Conservation (phyloP, 2,888 invertebrate genomes). For the Drosophila kokeensis region DNA sequence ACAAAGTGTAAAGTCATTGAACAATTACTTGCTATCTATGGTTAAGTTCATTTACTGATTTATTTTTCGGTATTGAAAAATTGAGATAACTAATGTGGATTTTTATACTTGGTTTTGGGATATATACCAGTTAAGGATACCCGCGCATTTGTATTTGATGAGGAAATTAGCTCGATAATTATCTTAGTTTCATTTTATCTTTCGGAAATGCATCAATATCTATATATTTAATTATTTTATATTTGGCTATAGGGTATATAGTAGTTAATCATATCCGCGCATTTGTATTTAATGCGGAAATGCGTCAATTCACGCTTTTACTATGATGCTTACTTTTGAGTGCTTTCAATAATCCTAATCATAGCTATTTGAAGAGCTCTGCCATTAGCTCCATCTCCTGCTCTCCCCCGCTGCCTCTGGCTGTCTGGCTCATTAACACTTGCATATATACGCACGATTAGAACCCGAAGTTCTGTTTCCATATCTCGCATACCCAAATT, state of each 20-base stretch:
- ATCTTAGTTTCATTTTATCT: not conserved
- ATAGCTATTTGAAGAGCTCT: not conserved
- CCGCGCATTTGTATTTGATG: not conserved
- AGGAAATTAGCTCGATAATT: not conserved
- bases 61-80: not conserved
- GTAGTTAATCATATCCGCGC: not conserved
- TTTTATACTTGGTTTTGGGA: not conserved
- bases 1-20: not conserved
- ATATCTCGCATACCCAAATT: not conserved
- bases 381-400: not conserved
- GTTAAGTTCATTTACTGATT: not conserved
- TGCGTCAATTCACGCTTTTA: constrained; percentile 10
- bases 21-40: not conserved
- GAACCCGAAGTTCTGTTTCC: not conserved
- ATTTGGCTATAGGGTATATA: not conserved
- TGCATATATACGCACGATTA: not conserved
- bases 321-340: not conserved
- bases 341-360: constrained; percentile 14
- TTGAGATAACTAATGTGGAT: not conserved
- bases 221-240: not conserved
- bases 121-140: not conserved
- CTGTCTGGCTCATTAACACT: not conserved
- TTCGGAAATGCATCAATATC: not conserved
- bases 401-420: not conserved
- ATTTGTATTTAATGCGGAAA: not conserved